Conservation (phyloP, 2,797 vertebrate species). For the Ambastaia sidthimunki region DNA sequence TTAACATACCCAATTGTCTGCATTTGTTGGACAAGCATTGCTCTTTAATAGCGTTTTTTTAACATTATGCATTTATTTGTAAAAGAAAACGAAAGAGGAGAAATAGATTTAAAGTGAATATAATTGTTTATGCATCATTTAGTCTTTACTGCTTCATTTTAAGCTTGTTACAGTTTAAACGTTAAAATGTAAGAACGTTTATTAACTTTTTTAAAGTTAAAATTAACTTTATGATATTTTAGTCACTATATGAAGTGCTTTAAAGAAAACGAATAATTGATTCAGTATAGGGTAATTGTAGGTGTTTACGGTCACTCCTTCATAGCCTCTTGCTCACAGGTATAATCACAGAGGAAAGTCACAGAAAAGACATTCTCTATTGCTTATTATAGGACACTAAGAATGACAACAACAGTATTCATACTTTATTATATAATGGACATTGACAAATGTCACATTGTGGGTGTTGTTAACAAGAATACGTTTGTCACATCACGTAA, state of each 20-base stretch:
- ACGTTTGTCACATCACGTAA: neutral
- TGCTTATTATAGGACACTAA: neutral
- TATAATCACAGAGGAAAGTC: neutral
- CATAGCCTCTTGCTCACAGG: neutral
- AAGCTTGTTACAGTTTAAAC: too few relatives aligned
- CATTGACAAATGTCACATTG: slow-evolving; percentile 3
- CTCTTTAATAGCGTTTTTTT: too few relatives aligned
- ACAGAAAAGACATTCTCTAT: neutral
- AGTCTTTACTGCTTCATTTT: too few relatives aligned
- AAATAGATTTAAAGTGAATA: too few relatives aligned
- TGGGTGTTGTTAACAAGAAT: slow-evolving; percentile 25
- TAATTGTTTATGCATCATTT: too few relatives aligned
- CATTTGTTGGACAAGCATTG: neutral
- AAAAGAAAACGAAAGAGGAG: too few relatives aligned
- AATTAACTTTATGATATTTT: neutral
- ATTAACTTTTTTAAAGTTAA: too few relatives aligned
- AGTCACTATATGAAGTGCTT: neutral
- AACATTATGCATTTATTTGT: too few relatives aligned
- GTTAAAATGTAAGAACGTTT: too few relatives aligned
- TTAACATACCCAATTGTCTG: neutral
- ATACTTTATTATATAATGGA: neutral
- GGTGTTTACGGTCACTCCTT: slow-evolving; percentile 11
- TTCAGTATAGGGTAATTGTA: neutral
- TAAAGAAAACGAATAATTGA: neutral
- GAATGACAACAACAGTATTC: neutral